phyloP scores from a whole-genome alignment of 2,797 vertebrate genomes.

The Arctocebus calabarensis region DNA sequence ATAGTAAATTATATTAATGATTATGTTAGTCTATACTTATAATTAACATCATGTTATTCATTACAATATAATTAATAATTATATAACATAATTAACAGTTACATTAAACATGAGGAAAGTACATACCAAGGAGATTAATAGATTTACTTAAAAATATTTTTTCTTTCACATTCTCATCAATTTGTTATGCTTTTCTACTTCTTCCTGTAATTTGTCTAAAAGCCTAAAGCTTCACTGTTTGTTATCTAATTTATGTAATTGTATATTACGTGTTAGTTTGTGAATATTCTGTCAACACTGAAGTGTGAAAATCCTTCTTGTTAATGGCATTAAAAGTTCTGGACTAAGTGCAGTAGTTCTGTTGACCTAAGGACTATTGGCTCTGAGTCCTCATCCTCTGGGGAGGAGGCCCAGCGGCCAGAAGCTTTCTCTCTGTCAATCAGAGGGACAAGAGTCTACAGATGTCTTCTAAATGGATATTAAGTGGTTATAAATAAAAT shows the following conservation, averaged over 20 bases:
- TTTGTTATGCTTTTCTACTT: not conserved
- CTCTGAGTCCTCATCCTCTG: not conserved
- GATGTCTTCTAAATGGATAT: conserved; percentile 1
- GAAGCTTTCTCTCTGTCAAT: not conserved
- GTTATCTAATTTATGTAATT: not conserved
- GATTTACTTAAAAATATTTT: not conserved
- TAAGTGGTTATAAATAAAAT: not conserved
- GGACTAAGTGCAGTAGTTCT: not conserved
- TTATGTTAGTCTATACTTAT: not conserved
- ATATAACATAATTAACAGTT: conserved; percentile 1
- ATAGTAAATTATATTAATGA: not conserved
- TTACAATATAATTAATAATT: not conserved
- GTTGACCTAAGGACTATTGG: not conserved
- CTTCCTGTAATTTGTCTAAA: not conserved
- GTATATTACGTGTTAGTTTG: not conserved
- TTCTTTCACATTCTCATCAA: not conserved
- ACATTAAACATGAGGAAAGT: not conserved
- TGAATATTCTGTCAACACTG: not conserved
- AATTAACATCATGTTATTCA: too few relatives aligned
- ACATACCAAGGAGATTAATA: not conserved
- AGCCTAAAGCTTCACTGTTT: not conserved
- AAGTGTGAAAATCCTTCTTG: not conserved
- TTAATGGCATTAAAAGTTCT: not conserved
- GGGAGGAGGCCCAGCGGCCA: not conserved
- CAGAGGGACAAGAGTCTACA: not conserved